Evolutionary conservation across 2,888 invertebrate genomes (phyloP), one percentile per base, ranked within the genome.

Genomic region (Oeneis ivallda): DNA sequence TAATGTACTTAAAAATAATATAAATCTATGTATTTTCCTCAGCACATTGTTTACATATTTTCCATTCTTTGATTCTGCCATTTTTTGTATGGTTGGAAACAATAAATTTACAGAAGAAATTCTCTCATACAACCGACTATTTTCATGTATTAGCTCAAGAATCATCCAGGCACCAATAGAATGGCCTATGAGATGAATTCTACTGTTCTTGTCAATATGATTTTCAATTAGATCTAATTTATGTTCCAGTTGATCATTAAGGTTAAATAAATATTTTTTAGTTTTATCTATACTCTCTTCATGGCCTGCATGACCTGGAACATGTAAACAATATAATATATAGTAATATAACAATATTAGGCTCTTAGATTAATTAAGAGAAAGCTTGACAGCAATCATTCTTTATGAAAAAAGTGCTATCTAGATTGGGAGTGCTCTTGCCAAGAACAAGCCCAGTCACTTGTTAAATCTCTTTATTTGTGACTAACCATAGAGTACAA

Each of bases 111-210:
- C 92, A 72, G 94, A 94, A n/a, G 89, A 83, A 43, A 96, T 80
- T 74, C 92, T 92, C 37, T 86, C 76, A 75, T 92, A 82, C 75
- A 96, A 84, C 39, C 87, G 79, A 6, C 93, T 87, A 70, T 87
- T 74, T 70, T 94, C 86, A 72, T 95, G 93, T 37, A 98, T 81
- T 74, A 97, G 80, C 79, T 97, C 95, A 65, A 97, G 80, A 69
- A 95, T 93, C 77, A 98, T 94, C 94, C 97, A 97, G 62, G 95
- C 93, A 4, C 98, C 98, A 77, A 98, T 96, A 0, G 98, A 98
- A 92, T 98, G 98, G 1, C 97, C 98, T 73, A 98, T 93, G 47
- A 98, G 86, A 83, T 97, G 95, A 49, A 98, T 82, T 79, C 93
- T 95, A n/a, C 95, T 94, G 77, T 94, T 92, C 70, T 92, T 84